Evolutionary conservation across 2,888 invertebrate species (phyloP).

Genomic region (Pristionchus fissidentatus): DNA sequence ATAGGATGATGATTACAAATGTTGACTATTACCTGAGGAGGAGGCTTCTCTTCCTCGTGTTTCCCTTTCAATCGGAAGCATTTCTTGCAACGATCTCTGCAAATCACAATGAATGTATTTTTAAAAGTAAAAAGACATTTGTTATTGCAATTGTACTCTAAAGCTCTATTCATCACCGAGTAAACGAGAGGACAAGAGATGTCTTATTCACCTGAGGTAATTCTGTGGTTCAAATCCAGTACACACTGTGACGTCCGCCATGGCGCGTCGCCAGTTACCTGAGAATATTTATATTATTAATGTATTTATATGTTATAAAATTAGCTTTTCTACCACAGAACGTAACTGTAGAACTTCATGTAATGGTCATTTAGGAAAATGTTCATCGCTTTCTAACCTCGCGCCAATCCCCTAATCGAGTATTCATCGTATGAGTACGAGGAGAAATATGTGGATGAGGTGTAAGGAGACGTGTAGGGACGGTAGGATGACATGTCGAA

Average conservation of each 20-base stretch:
- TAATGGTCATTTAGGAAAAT: background rate
- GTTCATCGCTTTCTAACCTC: background rate
- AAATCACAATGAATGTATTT: slow-evolving; percentile 65
- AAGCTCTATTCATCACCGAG: background rate
- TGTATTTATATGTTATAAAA: background rate
- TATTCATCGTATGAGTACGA: slow-evolving; percentile 30
- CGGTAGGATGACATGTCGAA: slow-evolving; percentile 9
- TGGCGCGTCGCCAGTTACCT: slow-evolving; percentile 49
- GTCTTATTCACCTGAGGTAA: slow-evolving; percentile 73
- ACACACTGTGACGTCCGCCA: slow-evolving; percentile 64
- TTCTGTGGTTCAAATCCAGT: slow-evolving; percentile 77
- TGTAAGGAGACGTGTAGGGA: slow-evolving; percentile 8
- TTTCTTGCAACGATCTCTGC: slow-evolving; percentile 76
- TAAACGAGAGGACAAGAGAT: background rate
- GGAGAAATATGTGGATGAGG: background rate
- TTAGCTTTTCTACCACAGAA: background rate
- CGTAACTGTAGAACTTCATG: background rate
- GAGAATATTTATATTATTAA: background rate
- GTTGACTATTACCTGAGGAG: background rate
- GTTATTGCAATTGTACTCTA: background rate
- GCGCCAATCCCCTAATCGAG: slow-evolving; percentile 22
- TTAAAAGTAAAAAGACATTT: background rate
- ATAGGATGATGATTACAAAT: no score
- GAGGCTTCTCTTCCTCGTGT: slow-evolving; percentile 47
- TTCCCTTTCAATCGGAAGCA: slow-evolving; percentile 67